Evolutionary conservation across 2,888 invertebrate species (phyloP).

Genomic region (Byasa hedistus): DNA sequence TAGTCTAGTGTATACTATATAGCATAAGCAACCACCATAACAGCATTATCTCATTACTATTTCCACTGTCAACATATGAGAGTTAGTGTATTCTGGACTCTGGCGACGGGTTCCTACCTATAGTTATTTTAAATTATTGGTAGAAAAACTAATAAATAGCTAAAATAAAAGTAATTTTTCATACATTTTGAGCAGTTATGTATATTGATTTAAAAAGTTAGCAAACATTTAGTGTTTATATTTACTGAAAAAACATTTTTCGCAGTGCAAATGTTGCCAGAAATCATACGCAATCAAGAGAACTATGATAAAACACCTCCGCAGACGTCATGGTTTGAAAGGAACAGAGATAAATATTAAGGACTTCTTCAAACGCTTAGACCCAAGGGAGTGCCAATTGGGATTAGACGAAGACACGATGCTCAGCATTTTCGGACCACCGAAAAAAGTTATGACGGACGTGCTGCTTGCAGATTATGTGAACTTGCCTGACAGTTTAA

Average conservation of each 20-base stretch:
- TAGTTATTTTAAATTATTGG: background rate
- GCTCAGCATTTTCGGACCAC: conserved; percentile 64
- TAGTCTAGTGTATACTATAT: conserved; percentile 2
- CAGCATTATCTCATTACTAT: background rate
- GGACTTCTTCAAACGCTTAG: conserved; percentile 57
- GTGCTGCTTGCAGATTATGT: conserved; percentile 52
- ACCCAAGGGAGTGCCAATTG: conserved; percentile 65
- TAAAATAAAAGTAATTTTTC: too few species aligned
- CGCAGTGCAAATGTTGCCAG: conserved; percentile 75
- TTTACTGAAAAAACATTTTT: conserved; percentile 30
- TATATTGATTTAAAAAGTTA: too few species aligned
- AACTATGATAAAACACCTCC: conserved; percentile 70
- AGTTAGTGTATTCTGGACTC: background rate
- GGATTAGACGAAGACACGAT: conserved; percentile 62
- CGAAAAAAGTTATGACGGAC: conserved; percentile 47
- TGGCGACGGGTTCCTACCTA: background rate
- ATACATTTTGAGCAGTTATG: background rate
- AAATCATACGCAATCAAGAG: conserved; percentile 71
- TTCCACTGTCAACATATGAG: background rate
- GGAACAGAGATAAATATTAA: conserved; percentile 47
- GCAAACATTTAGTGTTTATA: too few species aligned
- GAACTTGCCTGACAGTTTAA: conserved; percentile 37
- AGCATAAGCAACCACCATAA: background rate
- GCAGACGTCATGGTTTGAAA: conserved; percentile 63
- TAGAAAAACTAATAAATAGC: too few species aligned